Conservation (phyloP, 2,797 vertebrate genomes). For the Sebastes steindachneri region DNA sequence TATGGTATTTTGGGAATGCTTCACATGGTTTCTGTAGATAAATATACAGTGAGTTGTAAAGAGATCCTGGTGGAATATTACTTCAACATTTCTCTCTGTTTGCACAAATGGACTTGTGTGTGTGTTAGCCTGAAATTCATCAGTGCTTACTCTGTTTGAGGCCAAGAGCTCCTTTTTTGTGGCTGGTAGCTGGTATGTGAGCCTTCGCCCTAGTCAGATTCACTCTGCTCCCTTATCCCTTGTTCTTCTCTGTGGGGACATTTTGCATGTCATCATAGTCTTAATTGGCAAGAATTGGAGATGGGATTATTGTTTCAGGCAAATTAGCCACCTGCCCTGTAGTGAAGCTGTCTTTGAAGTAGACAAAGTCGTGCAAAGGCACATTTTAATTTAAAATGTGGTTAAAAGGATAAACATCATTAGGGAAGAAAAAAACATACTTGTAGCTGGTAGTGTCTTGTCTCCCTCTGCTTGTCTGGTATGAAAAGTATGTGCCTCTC, state of each 20-base stretch:
- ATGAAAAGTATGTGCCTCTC: constrained; percentile 12
- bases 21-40: constrained; percentile 41
- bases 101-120: constrained; percentile 46
- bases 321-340: constrained; percentile 45
- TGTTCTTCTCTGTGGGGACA: constrained; percentile 16
- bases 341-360: constrained; percentile 35
- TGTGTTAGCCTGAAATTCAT: constrained; percentile 42
- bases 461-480: constrained; percentile 4
- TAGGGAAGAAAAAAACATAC: neutral
- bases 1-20: constrained; percentile 16
- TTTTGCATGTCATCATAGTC: constrained; percentile 30
- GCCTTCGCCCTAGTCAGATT: constrained; percentile 38
- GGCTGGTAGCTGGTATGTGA: constrained; percentile 59
- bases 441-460: neutral
- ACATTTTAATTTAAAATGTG: neutral
- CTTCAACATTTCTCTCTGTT: constrained; percentile 41
- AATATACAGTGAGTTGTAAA: constrained; percentile 31
- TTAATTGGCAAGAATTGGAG: constrained; percentile 20
- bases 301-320: constrained; percentile 30
- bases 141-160: constrained; percentile 24
- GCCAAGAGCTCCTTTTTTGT: constrained; percentile 56
- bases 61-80: constrained; percentile 31
- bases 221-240: constrained; percentile 13
- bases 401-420: constrained; percentile 7
- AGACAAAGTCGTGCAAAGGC: neutral